phyloP scores from a whole-genome alignment of 2,888 invertebrate species.

The Polyommatus icarus region DNA sequence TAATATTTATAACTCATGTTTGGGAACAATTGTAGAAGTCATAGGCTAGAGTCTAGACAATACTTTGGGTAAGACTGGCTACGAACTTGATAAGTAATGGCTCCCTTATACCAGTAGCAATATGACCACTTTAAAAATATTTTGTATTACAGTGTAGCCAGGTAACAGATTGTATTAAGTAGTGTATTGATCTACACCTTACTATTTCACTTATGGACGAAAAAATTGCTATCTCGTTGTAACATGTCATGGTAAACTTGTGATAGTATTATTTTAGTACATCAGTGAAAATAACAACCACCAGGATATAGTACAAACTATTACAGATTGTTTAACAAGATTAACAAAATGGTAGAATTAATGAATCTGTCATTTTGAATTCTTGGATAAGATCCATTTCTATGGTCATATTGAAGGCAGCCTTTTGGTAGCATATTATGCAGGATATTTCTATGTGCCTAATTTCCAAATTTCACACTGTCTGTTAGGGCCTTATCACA shows the following conservation, averaged over 20 bases:
- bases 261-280: too few relatives aligned
- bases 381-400: neutral
- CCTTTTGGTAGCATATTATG: neutral
- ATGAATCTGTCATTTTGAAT: too few relatives aligned
- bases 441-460: conserved; percentile 18
- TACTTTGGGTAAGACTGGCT: conserved; percentile 26
- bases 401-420: neutral
- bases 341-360: too few relatives aligned
- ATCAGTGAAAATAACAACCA: neutral
- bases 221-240: too few relatives aligned
- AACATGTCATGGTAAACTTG: too few relatives aligned
- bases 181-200: too few relatives aligned
- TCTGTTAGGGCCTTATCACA: too few relatives aligned
- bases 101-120: neutral
- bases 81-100: conserved; percentile 15
- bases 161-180: too few relatives aligned
- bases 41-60: conserved; percentile 25
- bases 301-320: neutral
- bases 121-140: neutral
- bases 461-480: neutral
- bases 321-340: neutral
- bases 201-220: too few relatives aligned
- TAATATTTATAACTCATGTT: conserved; percentile 11
- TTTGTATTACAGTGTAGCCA: neutral
- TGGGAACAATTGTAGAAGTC: conserved; percentile 30